Base-by-base conservation (phyloP, 2,113 vertebrate genomes). In the Dipodomys merriami region DNA sequence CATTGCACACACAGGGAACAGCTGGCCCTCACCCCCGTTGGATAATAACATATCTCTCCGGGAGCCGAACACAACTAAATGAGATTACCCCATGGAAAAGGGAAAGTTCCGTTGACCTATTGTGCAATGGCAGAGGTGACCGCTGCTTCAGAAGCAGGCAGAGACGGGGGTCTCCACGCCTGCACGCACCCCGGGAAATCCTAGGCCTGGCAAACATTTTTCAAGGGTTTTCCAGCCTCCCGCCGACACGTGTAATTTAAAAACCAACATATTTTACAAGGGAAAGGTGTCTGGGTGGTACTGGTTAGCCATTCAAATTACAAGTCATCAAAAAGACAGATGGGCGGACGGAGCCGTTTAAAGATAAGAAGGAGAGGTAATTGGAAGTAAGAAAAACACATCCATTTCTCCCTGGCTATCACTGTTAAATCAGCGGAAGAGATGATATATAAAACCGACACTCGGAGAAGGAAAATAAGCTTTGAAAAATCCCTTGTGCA, bases 331-430 rank as follows among this genome's bases (percentile, higher is more conserved):
- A 53, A 91, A 96, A 92, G 67, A 93, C 81, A n/a, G 94, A 91
- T 90, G 29, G 60, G 53, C 72, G 93, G 91, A 88, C 46, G 1
- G 39, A 71, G 12, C 73, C 90, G 18, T 82, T 13, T 76, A 80
- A 88, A 85, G 64, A 76, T 87, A 90, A 90, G 20, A 0, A 90
- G 13, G 1, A 64, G 76, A 94, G 1, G 16, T 91, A 93, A 96
- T 92, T 94, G 72, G 60, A 96, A 95, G 1, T 5, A 96, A 94
- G 83, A 84, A 77, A 91, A 18, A 20, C 7, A 77, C n/a, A 94
- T 84, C 84, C 3, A 57, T 95, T 93, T 64, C 46, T 93, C 83
- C 93, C 30, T 16, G 78, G 69, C 3, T 94, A 23, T 62, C 81
- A 2, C 6, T 65, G 29, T 94, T 96, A 91, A 96, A 89, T 93